Percentiles rank a stretch among this genome's conserved stretches.
These are phyloP conservation scores for Leucopsar rothschildi DNA, from an alignment of 2,113 vertebrate genomes.

Conservation along the genomic window DNA sequence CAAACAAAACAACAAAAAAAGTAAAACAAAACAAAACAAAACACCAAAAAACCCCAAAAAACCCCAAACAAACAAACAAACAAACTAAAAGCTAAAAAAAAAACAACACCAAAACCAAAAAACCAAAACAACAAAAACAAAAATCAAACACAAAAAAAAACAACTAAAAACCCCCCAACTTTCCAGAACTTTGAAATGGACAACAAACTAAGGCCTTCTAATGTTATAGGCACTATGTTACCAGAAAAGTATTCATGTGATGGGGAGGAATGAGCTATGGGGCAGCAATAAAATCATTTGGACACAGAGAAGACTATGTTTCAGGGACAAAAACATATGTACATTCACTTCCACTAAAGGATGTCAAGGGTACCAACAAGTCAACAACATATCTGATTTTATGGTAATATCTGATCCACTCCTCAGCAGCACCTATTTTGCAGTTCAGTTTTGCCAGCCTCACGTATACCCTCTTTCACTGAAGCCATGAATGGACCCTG, in stretches of 20 bases:
- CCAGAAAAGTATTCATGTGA: neutral
- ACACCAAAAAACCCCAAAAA: neutral
- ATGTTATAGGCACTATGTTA: neutral
- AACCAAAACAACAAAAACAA: neutral
- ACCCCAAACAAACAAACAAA: neutral
- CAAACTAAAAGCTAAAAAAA: too few relatives aligned
- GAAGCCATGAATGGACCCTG: neutral
- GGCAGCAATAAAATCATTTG: neutral
- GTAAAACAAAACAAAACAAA: neutral
- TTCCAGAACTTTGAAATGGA: neutral
- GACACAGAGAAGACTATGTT: neutral
- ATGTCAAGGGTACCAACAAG: neutral
- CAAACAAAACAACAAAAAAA: neutral
- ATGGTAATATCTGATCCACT: neutral
- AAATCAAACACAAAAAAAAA: neutral
- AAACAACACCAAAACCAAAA: neutral
- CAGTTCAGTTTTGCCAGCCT: neutral
- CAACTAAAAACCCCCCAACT: too few relatives aligned
- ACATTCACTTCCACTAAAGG: neutral
- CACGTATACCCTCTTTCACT: rapidly evolving
- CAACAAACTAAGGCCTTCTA: neutral
- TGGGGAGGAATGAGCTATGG: neutral
- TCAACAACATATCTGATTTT: neutral
- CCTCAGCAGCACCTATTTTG: neutral
- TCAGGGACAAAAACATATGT: neutral